Conservation (phyloP, 1,140 invertebrate genomes). For the Babylonia areolata region DNA sequence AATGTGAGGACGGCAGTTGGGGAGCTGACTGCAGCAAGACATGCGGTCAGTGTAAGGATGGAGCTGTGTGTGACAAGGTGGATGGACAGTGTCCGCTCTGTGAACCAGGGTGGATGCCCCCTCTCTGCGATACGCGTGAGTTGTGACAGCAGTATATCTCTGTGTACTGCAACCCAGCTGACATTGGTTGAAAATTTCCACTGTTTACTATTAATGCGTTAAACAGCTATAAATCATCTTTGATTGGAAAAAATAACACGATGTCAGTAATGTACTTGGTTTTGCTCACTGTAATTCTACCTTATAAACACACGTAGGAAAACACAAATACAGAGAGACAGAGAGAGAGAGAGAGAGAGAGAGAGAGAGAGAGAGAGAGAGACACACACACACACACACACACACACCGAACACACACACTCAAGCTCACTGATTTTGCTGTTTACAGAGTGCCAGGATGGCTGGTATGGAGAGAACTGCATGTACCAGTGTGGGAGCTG, state of each 20-base stretch:
- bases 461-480: not conserved
- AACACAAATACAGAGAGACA: too few species aligned
- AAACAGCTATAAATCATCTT: too few species aligned
- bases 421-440: not conserved
- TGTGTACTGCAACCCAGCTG: not conserved
- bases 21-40: not conserved
- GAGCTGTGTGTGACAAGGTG: not conserved
- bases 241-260: not conserved
- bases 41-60: not conserved
- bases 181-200: not conserved
- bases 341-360: too few species aligned
- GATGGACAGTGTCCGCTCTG: not conserved
- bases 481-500: not conserved
- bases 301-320: too few species aligned
- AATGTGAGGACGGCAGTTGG: not conserved
- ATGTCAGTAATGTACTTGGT: too few species aligned
- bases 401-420: not conserved
- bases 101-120: not conserved
- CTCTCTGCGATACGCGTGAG: not conserved
- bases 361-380: too few species aligned
- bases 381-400: too few species aligned
- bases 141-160: not conserved
- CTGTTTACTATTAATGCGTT: too few species aligned
- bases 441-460: not conserved
- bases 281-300: too few species aligned